phyloP scores from a whole-genome alignment of 2,113 vertebrate species.

The Pygoscelis adeliae region DNA sequence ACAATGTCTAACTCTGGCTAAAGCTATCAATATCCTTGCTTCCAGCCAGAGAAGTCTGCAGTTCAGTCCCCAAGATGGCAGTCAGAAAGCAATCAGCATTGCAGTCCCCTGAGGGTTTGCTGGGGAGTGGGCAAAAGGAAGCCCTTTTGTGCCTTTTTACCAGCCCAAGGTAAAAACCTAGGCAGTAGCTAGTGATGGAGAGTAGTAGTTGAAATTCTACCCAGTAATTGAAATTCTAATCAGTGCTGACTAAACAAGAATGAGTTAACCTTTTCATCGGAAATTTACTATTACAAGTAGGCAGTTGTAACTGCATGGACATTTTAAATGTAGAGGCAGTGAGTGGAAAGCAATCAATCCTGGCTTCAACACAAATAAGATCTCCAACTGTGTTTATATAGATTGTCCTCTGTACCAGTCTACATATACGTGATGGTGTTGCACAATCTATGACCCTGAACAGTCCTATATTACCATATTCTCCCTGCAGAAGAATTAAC shows the following conservation, averaged over 20 bases:
- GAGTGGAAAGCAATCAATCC: neutral
- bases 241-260: neutral
- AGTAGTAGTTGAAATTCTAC: neutral
- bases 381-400: slow-evolving; percentile 1
- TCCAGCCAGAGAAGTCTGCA: neutral
- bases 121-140: neutral
- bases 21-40: neutral
- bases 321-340: neutral
- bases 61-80: neutral
- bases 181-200: neutral
- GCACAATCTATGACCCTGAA: neutral
- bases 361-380: neutral
- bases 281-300: neutral
- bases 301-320: neutral
- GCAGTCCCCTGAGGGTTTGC: neutral
- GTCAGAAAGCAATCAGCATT: neutral
- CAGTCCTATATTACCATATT: neutral
- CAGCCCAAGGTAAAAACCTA: neutral
- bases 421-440: neutral
- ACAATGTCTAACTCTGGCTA: neutral
- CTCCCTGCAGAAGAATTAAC: neutral
- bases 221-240: neutral
- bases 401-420: neutral
- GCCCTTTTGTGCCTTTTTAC: neutral
- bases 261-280: neutral